Base-by-base conservation (phyloP, 2,113 vertebrate species). In the Limnothrissa miodon region DNA sequence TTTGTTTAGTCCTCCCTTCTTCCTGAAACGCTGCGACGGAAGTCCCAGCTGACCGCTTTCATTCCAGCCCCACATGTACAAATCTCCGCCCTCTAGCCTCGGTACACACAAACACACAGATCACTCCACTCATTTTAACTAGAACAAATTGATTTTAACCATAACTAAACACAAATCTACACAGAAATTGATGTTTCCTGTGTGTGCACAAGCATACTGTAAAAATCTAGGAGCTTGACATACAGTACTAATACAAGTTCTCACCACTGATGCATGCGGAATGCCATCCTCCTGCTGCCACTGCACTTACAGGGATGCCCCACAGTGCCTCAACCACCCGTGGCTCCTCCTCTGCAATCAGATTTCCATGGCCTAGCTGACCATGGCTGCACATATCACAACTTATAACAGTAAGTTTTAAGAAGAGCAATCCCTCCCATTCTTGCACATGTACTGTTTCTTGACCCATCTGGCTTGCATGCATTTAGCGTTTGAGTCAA, bases 21-120 rank as follows among this genome's bases (percentile, higher is more conserved):
- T 0, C 82, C 90, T 87, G 95, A 84, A 78, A 0, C 88, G 85
- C 56, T 87, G 94, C 74, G 92, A 92, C 46, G 98, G 98, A 87
- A 99, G 93, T 7, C 95, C 98, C 81, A 99, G 93, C 90, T 99
- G 98, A 0, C 98, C 98, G 0, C 95, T 96, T 80, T 98, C 96
- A 2, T 99, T 99, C 98, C 98, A 99, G 87, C 98, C 98, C 98
- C 98, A 99, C 80, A 95, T 2, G 1, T 99, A 99, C 46, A 99
- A 86, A 78, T 99, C 98, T 19, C 97, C 97, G 0, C 90, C 90
- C 51, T 93, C 98, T 99, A 85, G 81, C 70, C 81, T 78, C 42
- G 82, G 83, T 44, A 85, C 8, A n/a, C 19, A 23, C 39, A 51
- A 53, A 56, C 21, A 17, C 48, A 56, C 25, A 62, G 33, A 3